Evolutionary conservation across 2,888 invertebrate genomes (phyloP).

Genomic region (Drosophila anomalipes): DNA sequence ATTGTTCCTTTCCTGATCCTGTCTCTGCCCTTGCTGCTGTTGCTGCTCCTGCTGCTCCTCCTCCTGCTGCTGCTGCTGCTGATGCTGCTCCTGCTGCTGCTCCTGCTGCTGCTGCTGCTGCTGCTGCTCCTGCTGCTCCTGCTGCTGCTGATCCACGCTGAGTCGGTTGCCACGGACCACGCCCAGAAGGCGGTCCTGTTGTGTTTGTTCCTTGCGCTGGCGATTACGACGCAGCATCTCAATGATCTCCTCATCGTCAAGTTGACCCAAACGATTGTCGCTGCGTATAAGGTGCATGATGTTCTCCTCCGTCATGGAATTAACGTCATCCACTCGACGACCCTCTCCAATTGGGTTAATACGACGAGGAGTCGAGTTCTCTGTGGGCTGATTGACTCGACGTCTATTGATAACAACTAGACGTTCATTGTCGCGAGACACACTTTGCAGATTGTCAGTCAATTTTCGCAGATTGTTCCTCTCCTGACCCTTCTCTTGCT

Average conservation of each 20-base stretch:
- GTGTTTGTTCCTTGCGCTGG: slow-evolving; percentile 14
- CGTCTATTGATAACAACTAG: slow-evolving; percentile 58
- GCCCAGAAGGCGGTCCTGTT: slow-evolving; percentile 16
- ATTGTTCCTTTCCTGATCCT: not conserved
- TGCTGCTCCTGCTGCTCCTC: not conserved
- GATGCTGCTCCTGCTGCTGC: not conserved
- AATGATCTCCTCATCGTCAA: slow-evolving; percentile 43
- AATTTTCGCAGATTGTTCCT: not conserved
- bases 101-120: not conserved
- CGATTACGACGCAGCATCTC: slow-evolving; percentile 42
- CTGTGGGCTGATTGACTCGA: slow-evolving; percentile 38
- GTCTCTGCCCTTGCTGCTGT: not conserved
- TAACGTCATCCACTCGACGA: slow-evolving; percentile 36
- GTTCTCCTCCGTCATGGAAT: slow-evolving; percentile 13
- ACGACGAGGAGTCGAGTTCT: slow-evolving; percentile 33
- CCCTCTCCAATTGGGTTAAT: slow-evolving; percentile 43
- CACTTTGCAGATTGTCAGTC: slow-evolving; percentile 41
- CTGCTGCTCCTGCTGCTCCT: not conserved
- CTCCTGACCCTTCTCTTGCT: not conserved
- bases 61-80: not conserved
- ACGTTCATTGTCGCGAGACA: slow-evolving; percentile 61
- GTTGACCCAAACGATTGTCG: slow-evolving; percentile 5
- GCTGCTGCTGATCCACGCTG: slow-evolving; percentile 11
- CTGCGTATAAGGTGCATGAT: slow-evolving; percentile 4
- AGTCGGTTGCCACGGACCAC: slow-evolving; percentile 31